These are phyloP conservation scores for Xestia rhomboidea DNA, from an alignment of 2,888 invertebrate genomes.

Conservation along the genomic window DNA sequence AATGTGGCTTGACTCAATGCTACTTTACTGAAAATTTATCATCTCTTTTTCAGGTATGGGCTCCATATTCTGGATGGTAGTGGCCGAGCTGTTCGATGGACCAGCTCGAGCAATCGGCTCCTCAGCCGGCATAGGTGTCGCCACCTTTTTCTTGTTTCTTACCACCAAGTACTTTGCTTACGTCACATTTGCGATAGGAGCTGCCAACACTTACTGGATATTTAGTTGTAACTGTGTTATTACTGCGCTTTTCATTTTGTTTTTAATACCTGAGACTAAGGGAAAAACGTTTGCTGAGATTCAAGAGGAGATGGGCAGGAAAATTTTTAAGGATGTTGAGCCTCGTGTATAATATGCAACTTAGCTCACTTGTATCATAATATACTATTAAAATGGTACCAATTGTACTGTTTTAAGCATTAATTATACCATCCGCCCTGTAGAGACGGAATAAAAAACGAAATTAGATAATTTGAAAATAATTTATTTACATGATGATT, in stretches of 20 bases:
- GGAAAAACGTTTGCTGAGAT: constrained; percentile 82
- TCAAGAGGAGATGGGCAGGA: constrained; percentile 64
- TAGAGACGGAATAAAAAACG: background rate
- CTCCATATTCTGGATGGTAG: constrained; percentile 76
- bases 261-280: constrained; percentile 83
- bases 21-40: background rate
- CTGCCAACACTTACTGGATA: constrained; percentile 76
- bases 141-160: constrained; percentile 18
- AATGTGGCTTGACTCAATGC: background rate
- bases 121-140: constrained; percentile 40
- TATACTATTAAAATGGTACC: too few relatives aligned
- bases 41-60: constrained; percentile 75
- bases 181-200: constrained; percentile 72
- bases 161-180: constrained; percentile 75
- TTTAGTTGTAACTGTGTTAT: constrained; percentile 72
- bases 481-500: constrained; percentile 19
- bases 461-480: background rate
- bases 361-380: too few relatives aligned
- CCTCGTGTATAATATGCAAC: too few relatives aligned
- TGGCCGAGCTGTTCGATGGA: constrained; percentile 80
- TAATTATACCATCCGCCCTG: background rate
- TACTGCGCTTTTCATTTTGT: constrained; percentile 70
- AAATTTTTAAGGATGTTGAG: constrained; percentile 2
- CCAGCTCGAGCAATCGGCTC: constrained; percentile 75
- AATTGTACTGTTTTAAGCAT: too few relatives aligned